phyloP scores from a whole-genome alignment of 1,140 invertebrate species.

The Zaprionus vittiger region DNA sequence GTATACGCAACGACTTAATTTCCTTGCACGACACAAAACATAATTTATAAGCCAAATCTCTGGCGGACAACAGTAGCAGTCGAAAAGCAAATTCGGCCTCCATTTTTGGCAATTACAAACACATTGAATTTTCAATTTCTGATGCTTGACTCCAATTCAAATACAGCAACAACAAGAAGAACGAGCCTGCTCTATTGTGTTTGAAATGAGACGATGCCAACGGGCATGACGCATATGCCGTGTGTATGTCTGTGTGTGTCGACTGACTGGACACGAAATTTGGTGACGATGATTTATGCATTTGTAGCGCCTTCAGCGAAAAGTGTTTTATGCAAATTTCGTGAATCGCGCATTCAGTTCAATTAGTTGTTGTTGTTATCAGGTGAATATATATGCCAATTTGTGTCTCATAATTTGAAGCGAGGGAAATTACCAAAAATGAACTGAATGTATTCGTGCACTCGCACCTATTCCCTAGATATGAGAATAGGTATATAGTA shows the following conservation, averaged over 20 bases:
- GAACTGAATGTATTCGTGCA: conserved; percentile 39
- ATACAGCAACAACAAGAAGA: conserved; percentile 3
- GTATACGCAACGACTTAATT: conserved; percentile 58
- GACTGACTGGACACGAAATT: not conserved
- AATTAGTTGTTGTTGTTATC: conserved; percentile 25
- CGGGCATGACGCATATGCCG: conserved; percentile 31
- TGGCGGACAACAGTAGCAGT: not conserved
- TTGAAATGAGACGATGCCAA: conserved; percentile 18
- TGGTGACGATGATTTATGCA: conserved; percentile 66
- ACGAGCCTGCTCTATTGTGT: conserved; percentile 21
- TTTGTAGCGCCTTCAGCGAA: conserved; percentile 60
- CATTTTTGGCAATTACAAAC: conserved; percentile 51
- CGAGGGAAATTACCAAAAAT: conserved; percentile 72
- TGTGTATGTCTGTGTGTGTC: not conserved
- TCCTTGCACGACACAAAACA: conserved; percentile 56
- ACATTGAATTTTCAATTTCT: conserved; percentile 42
- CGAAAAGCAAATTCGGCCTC: conserved; percentile 16
- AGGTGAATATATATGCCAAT: conserved; percentile 60
- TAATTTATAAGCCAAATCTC: conserved; percentile 51
- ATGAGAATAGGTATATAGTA: not conserved
- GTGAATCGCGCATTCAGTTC: conserved; percentile 65
- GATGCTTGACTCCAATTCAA: conserved; percentile 24
- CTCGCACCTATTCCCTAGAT: not conserved
- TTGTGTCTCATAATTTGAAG: conserved; percentile 63
- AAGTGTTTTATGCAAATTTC: conserved; percentile 65